Conservation (phyloP, 2,888 invertebrate genomes). For the Uropetala carovei region DNA sequence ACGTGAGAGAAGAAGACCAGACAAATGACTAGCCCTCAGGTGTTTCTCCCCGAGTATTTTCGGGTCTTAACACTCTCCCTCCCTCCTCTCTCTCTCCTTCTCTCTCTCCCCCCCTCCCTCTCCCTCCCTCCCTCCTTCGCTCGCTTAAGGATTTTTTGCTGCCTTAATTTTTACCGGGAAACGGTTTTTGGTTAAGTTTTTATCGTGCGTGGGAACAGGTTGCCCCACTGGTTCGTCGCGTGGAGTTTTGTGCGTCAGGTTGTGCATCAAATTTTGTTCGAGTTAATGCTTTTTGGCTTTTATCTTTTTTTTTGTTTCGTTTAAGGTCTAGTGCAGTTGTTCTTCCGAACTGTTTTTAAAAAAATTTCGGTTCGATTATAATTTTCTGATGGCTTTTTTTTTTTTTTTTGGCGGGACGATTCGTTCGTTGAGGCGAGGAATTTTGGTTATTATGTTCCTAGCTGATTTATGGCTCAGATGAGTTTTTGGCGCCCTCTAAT, state of each 20-base stretch:
- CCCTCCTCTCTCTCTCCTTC: not conserved
- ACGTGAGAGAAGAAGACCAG: constrained; percentile 36
- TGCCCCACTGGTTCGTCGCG: constrained; percentile 22
- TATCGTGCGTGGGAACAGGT: not conserved
- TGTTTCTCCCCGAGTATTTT: constrained; percentile 38
- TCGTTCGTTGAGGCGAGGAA: not conserved
- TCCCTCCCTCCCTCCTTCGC: not conserved
- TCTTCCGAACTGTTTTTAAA: not conserved
- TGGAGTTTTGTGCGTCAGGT: not conserved
- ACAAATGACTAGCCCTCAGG: constrained; percentile 51
- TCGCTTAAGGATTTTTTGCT: not conserved
- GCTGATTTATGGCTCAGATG: constrained; percentile 3
- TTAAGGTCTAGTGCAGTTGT: not conserved
- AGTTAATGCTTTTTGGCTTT: not conserved
- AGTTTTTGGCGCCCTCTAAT: not conserved
- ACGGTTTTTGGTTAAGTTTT: constrained; percentile 32
- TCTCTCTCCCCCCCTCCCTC: not conserved
- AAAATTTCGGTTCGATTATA: not conserved
- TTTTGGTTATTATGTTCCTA: not conserved
- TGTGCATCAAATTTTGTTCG: constrained; percentile 10
- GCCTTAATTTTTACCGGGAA: constrained; percentile 48
- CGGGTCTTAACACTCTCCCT: constrained; percentile 22
- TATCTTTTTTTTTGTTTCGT: not conserved
- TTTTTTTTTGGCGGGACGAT: not conserved
- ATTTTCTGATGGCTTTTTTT: not conserved